Conservation (phyloP, 2,888 invertebrate genomes). For the Agriopis aurantiaria region DNA sequence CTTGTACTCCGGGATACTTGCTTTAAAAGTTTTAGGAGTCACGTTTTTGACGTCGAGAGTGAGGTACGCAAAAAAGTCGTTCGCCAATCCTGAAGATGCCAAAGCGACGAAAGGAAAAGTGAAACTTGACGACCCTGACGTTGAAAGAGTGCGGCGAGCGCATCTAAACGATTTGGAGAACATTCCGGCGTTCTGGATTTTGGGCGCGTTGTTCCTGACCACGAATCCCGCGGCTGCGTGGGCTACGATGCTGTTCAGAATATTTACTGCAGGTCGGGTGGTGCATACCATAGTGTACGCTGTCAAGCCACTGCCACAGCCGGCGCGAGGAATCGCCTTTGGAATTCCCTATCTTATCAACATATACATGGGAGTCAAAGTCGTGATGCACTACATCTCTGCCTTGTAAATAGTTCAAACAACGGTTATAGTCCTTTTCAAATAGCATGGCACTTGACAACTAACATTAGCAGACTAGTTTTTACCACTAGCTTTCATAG, state of each 20-base stretch:
- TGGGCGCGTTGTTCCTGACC: conserved; percentile 86
- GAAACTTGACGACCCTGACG: conserved; percentile 65
- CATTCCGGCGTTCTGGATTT: conserved; percentile 88
- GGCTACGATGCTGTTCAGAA: conserved; percentile 74
- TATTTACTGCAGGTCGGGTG: conserved; percentile 84
- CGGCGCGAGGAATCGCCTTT: conserved; percentile 68
- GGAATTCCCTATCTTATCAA: conserved; percentile 58
- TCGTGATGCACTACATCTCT: conserved; percentile 58
- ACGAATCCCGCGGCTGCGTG: conserved; percentile 81
- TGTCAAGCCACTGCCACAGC: conserved; percentile 87
- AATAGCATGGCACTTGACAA: no score
- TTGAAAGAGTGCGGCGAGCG: conserved; percentile 81
- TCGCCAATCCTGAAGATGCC: conserved; percentile 71
- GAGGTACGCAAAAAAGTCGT: conserved; percentile 61
- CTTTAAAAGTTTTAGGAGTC: conserved; percentile 64
- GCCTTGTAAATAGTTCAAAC: conserved; percentile 48
- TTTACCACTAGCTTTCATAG: no score
- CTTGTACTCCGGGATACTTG: conserved; percentile 68
- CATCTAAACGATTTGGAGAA: conserved; percentile 91
- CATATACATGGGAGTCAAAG: conserved; percentile 70
- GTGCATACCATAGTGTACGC: conserved; percentile 89
- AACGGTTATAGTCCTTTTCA: no score
- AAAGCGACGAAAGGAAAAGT: conserved; percentile 62
- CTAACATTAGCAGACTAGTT: no score
- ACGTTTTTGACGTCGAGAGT: conserved; percentile 58